Conservation (phyloP, 2,113 vertebrate genomes). For the Zootoca vivipara region DNA sequence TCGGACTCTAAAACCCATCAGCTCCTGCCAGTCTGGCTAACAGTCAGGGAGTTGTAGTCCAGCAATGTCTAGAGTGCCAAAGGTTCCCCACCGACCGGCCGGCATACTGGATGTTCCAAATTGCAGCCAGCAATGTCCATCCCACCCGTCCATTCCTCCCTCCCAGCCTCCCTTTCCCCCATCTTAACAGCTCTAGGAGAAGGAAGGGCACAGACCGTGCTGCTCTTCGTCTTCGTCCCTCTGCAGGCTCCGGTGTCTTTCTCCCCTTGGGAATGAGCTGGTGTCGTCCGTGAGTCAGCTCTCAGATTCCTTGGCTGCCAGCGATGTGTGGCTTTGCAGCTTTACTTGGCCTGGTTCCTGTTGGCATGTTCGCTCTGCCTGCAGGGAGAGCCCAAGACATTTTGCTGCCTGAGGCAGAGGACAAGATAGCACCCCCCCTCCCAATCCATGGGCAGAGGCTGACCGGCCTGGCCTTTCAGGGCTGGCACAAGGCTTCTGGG, state of each 20-base stretch:
- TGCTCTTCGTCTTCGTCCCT: not conserved
- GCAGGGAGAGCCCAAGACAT: not conserved
- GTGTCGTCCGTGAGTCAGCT: constrained; percentile 41
- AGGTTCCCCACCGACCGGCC: too few species aligned
- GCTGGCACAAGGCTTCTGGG: not conserved
- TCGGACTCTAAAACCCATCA: not conserved
- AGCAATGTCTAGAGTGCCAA: too few species aligned
- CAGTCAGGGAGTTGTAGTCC: too few species aligned
- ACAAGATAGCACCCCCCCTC: not conserved
- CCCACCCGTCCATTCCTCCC: not conserved
- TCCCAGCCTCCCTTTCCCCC: not conserved
- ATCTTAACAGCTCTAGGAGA: not conserved
- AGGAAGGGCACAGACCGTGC: constrained; percentile 44
- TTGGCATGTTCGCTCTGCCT: not conserved
- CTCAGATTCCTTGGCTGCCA: not conserved
- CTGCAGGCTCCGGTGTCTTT: not conserved
- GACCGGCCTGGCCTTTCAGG: not conserved
- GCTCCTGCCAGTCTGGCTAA: not conserved
- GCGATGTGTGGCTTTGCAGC: constrained; percentile 21
- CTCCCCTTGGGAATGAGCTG: not conserved
- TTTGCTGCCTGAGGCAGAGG: not conserved
- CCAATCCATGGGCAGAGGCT: not conserved
- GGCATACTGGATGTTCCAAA: not conserved
- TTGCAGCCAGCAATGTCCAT: not conserved
- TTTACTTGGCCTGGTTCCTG: constrained; percentile 51